Conservation (phyloP, 2,888 invertebrate species). For the Machimus atricapillus region DNA sequence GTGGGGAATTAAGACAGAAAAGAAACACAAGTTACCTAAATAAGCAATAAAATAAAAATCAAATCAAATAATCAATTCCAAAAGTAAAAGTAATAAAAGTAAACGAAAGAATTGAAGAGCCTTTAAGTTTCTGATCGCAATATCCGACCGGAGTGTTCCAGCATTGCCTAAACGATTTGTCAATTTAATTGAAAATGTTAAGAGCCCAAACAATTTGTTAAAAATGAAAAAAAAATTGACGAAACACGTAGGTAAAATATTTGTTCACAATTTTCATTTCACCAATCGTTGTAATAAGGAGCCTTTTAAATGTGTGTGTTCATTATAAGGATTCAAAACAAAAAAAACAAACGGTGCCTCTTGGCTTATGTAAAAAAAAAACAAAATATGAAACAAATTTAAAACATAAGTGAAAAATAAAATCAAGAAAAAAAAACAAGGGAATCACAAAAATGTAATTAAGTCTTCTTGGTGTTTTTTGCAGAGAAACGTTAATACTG, state of each 20-base stretch:
- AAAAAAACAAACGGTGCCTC: constrained; percentile 1
- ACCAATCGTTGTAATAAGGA: neutral
- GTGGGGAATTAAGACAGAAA: neutral
- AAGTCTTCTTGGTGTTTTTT: neutral
- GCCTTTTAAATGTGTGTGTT: constrained; percentile 33
- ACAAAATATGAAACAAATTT: neutral
- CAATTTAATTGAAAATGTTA: neutral
- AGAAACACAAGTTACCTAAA: neutral
- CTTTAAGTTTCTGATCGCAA: neutral
- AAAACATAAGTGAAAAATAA: neutral
- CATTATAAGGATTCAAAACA: constrained; percentile 8
- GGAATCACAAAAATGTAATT: neutral
- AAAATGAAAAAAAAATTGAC: neutral
- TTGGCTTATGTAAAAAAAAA: constrained; percentile 9
- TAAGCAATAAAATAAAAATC: neutral
- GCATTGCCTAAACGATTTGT: constrained; percentile 1
- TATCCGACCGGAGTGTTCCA: neutral
- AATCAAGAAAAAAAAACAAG: neutral
- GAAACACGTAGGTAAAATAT: neutral
- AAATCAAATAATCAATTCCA: neutral
- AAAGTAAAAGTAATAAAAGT: neutral
- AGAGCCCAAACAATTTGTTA: neutral
- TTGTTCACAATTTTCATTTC: neutral
- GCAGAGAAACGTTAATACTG: neutral
- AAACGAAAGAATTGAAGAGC: neutral